These are phyloP conservation scores for Ataeniobius toweri DNA, from an alignment of 2,797 vertebrate species.

Conservation along the genomic window DNA sequence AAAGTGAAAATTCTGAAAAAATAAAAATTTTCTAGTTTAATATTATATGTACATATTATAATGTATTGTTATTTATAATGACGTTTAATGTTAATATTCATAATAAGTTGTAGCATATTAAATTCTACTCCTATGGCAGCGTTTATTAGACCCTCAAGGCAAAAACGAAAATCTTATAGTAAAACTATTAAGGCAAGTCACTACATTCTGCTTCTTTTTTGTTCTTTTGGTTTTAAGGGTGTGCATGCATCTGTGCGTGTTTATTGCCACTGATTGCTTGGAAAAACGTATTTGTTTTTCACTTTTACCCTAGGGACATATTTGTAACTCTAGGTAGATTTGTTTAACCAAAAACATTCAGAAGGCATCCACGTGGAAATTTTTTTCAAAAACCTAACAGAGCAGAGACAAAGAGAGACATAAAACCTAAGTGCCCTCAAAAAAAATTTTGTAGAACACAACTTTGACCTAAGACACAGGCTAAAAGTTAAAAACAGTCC, in stretches of 20 bases:
- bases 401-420: neutral
- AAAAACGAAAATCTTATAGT: neutral
- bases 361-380: neutral
- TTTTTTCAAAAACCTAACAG: neutral
- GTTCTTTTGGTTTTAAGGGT: neutral
- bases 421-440: neutral
- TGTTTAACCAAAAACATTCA: neutral
- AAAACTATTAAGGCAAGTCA: neutral
- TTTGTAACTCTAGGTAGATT: too few species aligned
- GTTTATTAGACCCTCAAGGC: neutral
- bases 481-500: neutral
- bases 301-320: neutral
- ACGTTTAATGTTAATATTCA: neutral
- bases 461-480: neutral
- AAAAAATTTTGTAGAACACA: neutral
- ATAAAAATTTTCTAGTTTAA: neutral
- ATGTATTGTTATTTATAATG: neutral
- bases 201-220: constrained; percentile 1
- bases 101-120: neutral
- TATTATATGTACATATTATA: neutral
- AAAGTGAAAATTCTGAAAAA: neutral
- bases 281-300: neutral
- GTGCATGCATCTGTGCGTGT: neutral
- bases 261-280: neutral
- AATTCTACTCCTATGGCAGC: neutral